Conservation (phyloP, 2,888 invertebrate species). For the Polydesmus complanatus region DNA sequence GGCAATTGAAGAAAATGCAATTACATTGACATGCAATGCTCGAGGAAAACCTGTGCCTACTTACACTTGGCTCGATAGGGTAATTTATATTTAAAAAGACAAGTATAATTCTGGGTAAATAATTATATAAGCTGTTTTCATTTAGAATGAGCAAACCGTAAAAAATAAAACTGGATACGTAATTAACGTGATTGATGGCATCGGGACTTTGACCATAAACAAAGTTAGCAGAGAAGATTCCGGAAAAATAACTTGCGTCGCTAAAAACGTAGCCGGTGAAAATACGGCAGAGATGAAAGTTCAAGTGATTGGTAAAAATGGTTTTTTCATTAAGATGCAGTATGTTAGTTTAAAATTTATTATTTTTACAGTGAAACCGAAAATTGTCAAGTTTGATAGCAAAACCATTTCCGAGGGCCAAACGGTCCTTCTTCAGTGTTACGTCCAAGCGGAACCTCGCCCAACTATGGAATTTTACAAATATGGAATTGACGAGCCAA, state of each 20-base stretch:
- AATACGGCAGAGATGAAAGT: slow-evolving; percentile 7
- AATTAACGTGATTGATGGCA: slow-evolving; percentile 23
- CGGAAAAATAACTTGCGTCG: slow-evolving; percentile 65
- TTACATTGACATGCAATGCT: slow-evolving; percentile 59
- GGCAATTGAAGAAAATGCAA: slow-evolving; percentile 65
- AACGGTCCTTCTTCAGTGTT: slow-evolving; percentile 45
- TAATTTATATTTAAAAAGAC: not conserved
- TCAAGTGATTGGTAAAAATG: not conserved
- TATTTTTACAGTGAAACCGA: slow-evolving; percentile 56
- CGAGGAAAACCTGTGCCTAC: slow-evolving; percentile 70
- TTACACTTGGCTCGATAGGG: slow-evolving; percentile 61
- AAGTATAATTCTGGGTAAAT: not conserved
- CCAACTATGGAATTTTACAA: slow-evolving; percentile 11
- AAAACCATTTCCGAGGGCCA: slow-evolving; percentile 48
- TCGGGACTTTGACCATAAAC: slow-evolving; percentile 48
- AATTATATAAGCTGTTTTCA: not conserved
- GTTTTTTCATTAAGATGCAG: too few species aligned
- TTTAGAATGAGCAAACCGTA: slow-evolving; percentile 48
- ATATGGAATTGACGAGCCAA: not conserved
- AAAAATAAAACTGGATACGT: slow-evolving; percentile 36
- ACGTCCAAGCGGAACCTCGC: slow-evolving; percentile 15
- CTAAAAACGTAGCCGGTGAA: slow-evolving; percentile 61
- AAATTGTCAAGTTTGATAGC: slow-evolving; percentile 61
- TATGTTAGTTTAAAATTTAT: not conserved
- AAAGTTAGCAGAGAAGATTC: slow-evolving; percentile 62